A percentile compares a stretch with the other conserved stretches of the same genome.
These are phyloP conservation scores for Galaxea fascicularis DNA, from an alignment of 92 coral and sea anemone species.

Conservation along the genomic window DNA sequence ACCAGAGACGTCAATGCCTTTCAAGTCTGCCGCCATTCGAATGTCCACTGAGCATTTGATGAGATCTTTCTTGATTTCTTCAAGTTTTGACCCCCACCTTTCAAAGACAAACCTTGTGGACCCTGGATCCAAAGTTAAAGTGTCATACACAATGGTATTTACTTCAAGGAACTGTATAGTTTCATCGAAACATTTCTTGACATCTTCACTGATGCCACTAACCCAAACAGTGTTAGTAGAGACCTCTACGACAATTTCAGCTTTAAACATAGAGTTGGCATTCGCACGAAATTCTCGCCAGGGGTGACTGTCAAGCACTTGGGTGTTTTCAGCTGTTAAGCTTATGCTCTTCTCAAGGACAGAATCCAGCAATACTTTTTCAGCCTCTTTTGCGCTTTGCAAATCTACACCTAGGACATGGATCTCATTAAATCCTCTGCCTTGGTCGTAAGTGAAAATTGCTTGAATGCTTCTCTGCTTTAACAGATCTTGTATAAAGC, in stretches of 20 bases:
- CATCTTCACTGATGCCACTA: slow-evolving; percentile 59
- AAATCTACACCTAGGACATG: slow-evolving; percentile 55
- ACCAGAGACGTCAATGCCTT: slow-evolving; percentile 60
- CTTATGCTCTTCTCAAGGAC: slow-evolving; percentile 51
- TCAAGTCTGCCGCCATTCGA: slow-evolving; percentile 22
- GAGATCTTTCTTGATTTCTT: slow-evolving; percentile 27
- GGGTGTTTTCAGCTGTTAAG: slow-evolving; percentile 53
- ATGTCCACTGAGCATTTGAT: slow-evolving; percentile 40
- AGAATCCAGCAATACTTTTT: slow-evolving; percentile 28
- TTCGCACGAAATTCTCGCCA: slow-evolving; percentile 50
- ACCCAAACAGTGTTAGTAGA: slow-evolving; percentile 54
- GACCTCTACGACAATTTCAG: slow-evolving; percentile 4
- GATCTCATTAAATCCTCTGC: slow-evolving; percentile 3
- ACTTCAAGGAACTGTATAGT: slow-evolving; percentile 57
- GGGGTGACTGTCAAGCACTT: slow-evolving; percentile 43
- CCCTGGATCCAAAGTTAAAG: slow-evolving; percentile 40
- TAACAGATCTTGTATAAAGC: not conserved
- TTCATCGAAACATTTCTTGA: slow-evolving; percentile 23
- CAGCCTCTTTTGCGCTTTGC: slow-evolving; percentile 48
- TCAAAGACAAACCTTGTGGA: slow-evolving; percentile 40
- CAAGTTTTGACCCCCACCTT: slow-evolving; percentile 41
- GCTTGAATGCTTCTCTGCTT: slow-evolving; percentile 10
- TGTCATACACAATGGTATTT: slow-evolving; percentile 64
- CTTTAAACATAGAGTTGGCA: not conserved
- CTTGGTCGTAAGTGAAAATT: slow-evolving; percentile 11